These are phyloP conservation scores for Drosophila ogumai DNA, from an alignment of 1,140 invertebrate species.

Conservation along the genomic window DNA sequence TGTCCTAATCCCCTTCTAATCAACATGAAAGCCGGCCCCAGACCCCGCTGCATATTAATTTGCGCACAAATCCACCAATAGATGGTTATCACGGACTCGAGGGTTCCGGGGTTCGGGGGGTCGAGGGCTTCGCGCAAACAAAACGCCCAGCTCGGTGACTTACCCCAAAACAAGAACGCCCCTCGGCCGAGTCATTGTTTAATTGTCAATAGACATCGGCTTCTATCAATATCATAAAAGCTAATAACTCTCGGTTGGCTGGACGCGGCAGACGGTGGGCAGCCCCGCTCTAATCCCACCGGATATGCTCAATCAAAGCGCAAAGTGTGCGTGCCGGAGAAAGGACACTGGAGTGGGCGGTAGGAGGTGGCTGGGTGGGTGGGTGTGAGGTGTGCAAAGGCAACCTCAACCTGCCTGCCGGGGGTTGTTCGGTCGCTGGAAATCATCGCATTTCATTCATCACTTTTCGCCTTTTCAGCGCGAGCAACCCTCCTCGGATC, in stretches of 20 bases:
- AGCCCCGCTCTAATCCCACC: conserved; percentile 79
- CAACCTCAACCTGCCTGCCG: conserved; percentile 60
- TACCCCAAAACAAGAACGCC: conserved; percentile 47
- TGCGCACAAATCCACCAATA: conserved; percentile 34
- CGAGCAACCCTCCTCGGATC: conserved; percentile 59
- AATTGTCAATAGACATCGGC: conserved; percentile 84
- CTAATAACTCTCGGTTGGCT: conserved; percentile 84
- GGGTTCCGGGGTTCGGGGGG: conserved; percentile 9
- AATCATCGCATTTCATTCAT: conserved; percentile 84
- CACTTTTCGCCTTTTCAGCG: conserved; percentile 81
- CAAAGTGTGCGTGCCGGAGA: conserved; percentile 64
- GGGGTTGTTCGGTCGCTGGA: conserved; percentile 66
- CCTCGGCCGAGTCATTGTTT: conserved; percentile 72
- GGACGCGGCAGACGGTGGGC: conserved; percentile 61
- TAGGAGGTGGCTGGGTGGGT: conserved; percentile 8
- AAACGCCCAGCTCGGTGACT: conserved; percentile 60
- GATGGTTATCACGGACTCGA: conserved; percentile 51
- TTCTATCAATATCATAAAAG: conserved; percentile 84
- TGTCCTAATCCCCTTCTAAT: conserved; percentile 70
- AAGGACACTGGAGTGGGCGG: conserved; percentile 30
- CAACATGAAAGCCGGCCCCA: conserved; percentile 59
- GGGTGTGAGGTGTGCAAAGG: conserved; percentile 15
- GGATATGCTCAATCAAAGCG: conserved; percentile 85
- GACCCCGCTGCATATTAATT: conserved; percentile 63
- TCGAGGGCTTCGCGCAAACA: conserved; percentile 46